Base-by-base conservation (phyloP, 2,113 vertebrate species). In the Hydropotes inermis region DNA sequence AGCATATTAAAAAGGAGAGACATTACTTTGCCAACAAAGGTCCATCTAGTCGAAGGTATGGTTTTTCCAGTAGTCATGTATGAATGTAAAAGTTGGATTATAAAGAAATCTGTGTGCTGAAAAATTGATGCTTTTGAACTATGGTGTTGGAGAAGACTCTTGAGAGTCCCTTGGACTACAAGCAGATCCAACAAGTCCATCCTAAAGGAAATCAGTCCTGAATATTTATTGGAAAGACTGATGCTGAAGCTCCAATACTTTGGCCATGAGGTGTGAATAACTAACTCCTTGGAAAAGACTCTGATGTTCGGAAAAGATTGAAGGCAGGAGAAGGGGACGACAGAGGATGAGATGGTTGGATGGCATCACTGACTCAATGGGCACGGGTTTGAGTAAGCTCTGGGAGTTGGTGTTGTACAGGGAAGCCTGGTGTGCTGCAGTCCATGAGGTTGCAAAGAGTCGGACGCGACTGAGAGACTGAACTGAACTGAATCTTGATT, bases 381-480 rank as follows among this genome's bases (percentile, higher is more conserved):
- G 39, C n/a, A 6, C 39, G n/a, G 39, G 67, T 70, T 70, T 70
- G 67, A 23, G 67, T 70, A 70, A 39, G 19, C 67, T 39, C 19
- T 0, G 1, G 67, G n/a, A 70, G 19, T 39, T 70, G 9, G 10
- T 70, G 10, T 5, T 39, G 19, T 39, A 39, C 5, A 39, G n/a
- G n/a, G 67, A 70, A 39, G 67, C 67, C n/a, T 70, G n/a, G 67
- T 0, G 5, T 70, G n/a, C 10, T 23, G n/a, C 36, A n/a, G 67
- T 70, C 9, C 19, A 70, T 11, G 19, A n/a, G 5, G n/a, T 36
- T 0, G 2, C 19, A 70, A 36, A 70, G n/a, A 23, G n/a, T 23
- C 0, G 2, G 67, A 39, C n/a, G 36, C 0, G 1, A 70, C 67
- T 70, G 17, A 70, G n/a, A 1, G 3, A 19, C 61, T 19, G 1